These are phyloP conservation scores for Platanista minor DNA, from an alignment of 2,113 vertebrate genomes.

Conservation along the genomic window DNA sequence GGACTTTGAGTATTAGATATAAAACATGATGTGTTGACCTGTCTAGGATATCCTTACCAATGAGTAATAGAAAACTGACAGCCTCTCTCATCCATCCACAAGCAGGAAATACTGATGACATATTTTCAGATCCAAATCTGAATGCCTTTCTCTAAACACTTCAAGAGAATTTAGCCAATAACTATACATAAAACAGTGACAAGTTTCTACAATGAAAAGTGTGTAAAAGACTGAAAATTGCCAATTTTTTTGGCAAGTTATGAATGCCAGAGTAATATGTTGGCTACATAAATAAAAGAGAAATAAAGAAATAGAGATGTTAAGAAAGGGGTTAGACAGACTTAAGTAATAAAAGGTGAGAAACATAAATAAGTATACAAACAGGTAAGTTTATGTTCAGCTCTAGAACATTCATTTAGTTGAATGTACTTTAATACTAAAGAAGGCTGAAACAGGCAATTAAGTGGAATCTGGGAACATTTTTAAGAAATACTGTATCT, in stretches of 20 bases:
- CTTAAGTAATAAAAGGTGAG: not conserved
- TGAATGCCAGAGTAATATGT: not conserved
- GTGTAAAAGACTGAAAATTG: not conserved
- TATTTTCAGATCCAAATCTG: not conserved
- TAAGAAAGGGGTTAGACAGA: not conserved
- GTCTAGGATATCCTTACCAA: not conserved
- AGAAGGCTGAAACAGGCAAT: not conserved
- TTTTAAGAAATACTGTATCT: not conserved
- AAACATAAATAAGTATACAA: not conserved
- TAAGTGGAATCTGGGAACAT: not conserved
- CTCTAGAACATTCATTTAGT: not conserved
- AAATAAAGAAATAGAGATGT: not conserved
- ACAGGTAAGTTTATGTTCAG: not conserved
- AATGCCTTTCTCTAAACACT: not conserved
- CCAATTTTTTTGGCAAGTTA: not conserved
- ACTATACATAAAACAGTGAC: not conserved
- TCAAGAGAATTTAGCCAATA: not conserved
- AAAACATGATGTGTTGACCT: not conserved
- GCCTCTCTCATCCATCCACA: not conserved
- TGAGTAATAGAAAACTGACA: not conserved
- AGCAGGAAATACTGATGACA: not conserved
- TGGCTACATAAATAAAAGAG: not conserved
- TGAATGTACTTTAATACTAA: not conserved
- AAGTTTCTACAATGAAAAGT: not conserved
- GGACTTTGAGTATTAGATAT: not conserved